Conservation (phyloP, 2,888 invertebrate species). For the Erebia epiphron region DNA sequence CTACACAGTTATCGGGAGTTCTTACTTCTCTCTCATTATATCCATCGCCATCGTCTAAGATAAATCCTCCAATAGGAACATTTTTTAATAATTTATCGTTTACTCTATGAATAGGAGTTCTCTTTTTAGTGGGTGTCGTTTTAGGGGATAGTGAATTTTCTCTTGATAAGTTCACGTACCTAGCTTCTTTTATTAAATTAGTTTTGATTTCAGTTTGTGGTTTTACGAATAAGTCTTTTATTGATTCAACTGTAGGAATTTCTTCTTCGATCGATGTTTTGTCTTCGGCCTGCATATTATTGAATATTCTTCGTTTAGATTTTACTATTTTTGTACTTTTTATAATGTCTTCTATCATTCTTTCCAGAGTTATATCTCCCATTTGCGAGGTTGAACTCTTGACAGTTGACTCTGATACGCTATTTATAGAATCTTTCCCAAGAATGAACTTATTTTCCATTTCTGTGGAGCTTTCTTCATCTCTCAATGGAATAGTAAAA, state of each 20-base stretch:
- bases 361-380: slow-evolving; percentile 81
- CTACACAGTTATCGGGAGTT: slow-evolving; percentile 65
- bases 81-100: slow-evolving; percentile 71
- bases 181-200: slow-evolving; percentile 73
- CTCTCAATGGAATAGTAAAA: slow-evolving; percentile 65
- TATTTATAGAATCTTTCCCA: slow-evolving; percentile 62
- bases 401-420: slow-evolving; percentile 70
- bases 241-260: slow-evolving; percentile 57
- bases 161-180: slow-evolving; percentile 69
- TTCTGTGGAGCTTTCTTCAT: slow-evolving; percentile 75
- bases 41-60: slow-evolving; percentile 74
- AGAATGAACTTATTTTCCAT: slow-evolving; percentile 79
- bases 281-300: slow-evolving; percentile 47
- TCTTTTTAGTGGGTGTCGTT: slow-evolving; percentile 64
- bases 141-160: slow-evolving; percentile 76
- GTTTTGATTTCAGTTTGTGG: slow-evolving; percentile 70
- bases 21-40: slow-evolving; percentile 79
- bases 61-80: slow-evolving; percentile 74
- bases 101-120: slow-evolving; percentile 60
- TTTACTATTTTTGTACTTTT: slow-evolving; percentile 82
- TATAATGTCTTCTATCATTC: slow-evolving; percentile 84
- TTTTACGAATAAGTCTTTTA: slow-evolving; percentile 72
- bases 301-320: slow-evolving; percentile 66
- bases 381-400: slow-evolving; percentile 72
- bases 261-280: slow-evolving; percentile 55